Base-by-base conservation (phyloP, 2,113 vertebrate species). In the Hippocampus guttulatus region DNA sequence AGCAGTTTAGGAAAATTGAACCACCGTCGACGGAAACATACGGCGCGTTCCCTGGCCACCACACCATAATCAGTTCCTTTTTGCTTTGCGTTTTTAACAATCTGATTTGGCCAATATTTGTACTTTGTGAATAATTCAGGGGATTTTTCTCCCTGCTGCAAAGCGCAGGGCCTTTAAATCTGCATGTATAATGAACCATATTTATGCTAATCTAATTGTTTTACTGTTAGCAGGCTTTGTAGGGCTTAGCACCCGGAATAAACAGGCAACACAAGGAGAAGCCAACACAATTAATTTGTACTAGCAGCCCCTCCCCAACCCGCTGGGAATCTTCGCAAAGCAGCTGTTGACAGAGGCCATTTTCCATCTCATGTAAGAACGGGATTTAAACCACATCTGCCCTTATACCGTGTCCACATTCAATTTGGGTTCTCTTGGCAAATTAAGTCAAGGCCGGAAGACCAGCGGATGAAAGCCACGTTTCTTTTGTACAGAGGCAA, bases 121-220 rank as follows among this genome's bases (percentile, higher is more conserved):
- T 74, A 70, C 63, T 78, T 73, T 69, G 52, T 82, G 72, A 87
- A 82, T 80, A 78, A 84, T 85, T 84, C 69, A 77, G 74, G 27
- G 45, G 57, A 54, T 71, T 76, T 76, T 75, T 67, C 64, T 74
- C 74, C 64, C 67, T 64, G 61, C 75, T 81, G 74, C 67, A 76
- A 76, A 78, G 75, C 61, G 5, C 75, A 21, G 21, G 61, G 73
- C 67, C 73, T 82, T 82, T 82, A 77, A 83, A 82, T 87, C 79
- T 78, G 77, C 70, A 85, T 86, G 71, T 85, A 84, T 88, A 90
- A 88, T 83, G 80, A 68, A 81, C 72, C 81, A 82, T 82, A 83
- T 84, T 84, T 86, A 84, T 85, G 80, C 74, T 82, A 83, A 84
- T 87, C 79, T 85, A 85, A 88, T 87, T 85, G 86, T 83, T 80